A percentile compares a stretch with the other conserved stretches of the same genome.
Evolutionary conservation across 1,140 invertebrate genomes (phyloP).

Genomic region (Hypothenemus hampei): DNA sequence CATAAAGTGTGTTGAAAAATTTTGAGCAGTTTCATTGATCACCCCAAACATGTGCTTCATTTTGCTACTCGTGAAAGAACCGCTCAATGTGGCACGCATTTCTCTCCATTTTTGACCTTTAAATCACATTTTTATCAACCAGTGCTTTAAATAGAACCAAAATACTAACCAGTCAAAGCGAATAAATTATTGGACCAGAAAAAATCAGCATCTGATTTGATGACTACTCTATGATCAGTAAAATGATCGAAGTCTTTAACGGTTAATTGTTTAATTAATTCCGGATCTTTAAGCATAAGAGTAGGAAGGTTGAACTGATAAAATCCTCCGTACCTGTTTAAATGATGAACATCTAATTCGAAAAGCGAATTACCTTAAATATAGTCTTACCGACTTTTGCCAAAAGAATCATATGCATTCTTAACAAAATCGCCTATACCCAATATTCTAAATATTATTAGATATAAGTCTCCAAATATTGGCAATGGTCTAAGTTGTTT

Average conservation of each 20-base stretch:
- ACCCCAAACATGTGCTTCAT: slow-evolving; percentile 43
- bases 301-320: slow-evolving; percentile 51
- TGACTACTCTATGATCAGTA: slow-evolving; percentile 49
- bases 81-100: slow-evolving; percentile 42
- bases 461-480: slow-evolving; percentile 16
- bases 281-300: slow-evolving; percentile 55
- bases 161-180: slow-evolving; percentile 47
- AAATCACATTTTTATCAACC: too few relatives aligned
- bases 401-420: slow-evolving; percentile 9
- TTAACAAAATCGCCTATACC: not conserved
- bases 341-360: too few relatives aligned
- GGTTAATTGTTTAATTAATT: slow-evolving; percentile 55
- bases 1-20: slow-evolving; percentile 37
- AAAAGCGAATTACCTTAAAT: slow-evolving; percentile 18
- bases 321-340: slow-evolving; percentile 50
- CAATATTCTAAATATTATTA: slow-evolving; percentile 1
- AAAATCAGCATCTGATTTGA: slow-evolving; percentile 49
- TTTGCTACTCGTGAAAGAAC: slow-evolving; percentile 46
- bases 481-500: slow-evolving; percentile 12
- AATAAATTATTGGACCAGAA: slow-evolving; percentile 53
- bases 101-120: slow-evolving; percentile 44
- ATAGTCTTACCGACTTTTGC: slow-evolving; percentile 11
- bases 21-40: slow-evolving; percentile 35
- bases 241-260: slow-evolving; percentile 65
- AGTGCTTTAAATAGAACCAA: too few relatives aligned